Evolutionary conservation across 1,140 invertebrate genomes (phyloP).

Genomic region (Drosophila pseudoobscura): DNA sequence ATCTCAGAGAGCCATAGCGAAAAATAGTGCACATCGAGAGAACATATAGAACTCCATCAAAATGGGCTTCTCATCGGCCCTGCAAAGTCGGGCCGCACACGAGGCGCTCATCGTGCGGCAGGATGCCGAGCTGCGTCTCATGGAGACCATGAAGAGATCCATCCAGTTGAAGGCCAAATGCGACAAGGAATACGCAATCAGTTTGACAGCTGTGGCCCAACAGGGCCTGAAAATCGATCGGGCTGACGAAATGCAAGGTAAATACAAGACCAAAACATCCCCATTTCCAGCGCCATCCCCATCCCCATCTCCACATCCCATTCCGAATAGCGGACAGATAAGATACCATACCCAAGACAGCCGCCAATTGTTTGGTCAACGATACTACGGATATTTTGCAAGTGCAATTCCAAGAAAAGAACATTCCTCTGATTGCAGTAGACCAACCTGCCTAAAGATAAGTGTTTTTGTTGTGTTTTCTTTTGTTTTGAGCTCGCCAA

Average conservation of each 20-base stretch:
- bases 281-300: neutral
- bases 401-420: conserved; percentile 6
- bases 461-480: no score
- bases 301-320: no score
- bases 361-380: conserved; percentile 26
- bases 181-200: conserved; percentile 94
- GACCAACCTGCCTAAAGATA: no score
- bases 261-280: conserved; percentile 63
- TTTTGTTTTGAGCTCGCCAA: no score
- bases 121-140: conserved; percentile 94
- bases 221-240: conserved; percentile 94
- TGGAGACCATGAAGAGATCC: conserved; percentile 94
- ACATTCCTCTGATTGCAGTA: no score
- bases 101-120: conserved; percentile 93
- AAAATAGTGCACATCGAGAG: conserved; percentile 29
- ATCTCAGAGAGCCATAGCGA: conserved; percentile 16
- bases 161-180: conserved; percentile 93
- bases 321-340: conserved; percentile 11
- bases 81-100: conserved; percentile 92
- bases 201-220: conserved; percentile 89
- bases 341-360: neutral
- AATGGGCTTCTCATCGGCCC: conserved; percentile 94
- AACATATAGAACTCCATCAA: conserved; percentile 10
- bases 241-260: conserved; percentile 90
- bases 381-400: neutral